Conservation (phyloP, 1,140 invertebrate genomes). For the Drosophila nikananu region DNA sequence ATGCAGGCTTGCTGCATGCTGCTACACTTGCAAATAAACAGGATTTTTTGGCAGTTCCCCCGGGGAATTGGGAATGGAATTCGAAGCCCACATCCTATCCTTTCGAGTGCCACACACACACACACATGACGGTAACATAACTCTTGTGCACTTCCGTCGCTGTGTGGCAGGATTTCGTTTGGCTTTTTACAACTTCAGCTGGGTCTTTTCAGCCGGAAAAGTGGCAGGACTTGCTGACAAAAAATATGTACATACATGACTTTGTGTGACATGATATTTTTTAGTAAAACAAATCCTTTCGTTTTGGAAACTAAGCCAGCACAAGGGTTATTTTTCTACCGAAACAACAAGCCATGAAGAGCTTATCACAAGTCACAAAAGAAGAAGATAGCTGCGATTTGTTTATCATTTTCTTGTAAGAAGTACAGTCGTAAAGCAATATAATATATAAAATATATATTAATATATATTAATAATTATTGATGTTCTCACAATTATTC, state of each 20-base stretch:
- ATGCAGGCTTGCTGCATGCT: background rate
- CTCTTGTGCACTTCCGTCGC: slow-evolving; percentile 12
- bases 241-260: slow-evolving; percentile 12
- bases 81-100: slow-evolving; percentile 10
- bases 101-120: background rate
- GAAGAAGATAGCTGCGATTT: background rate
- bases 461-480: too few relatives aligned
- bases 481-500: too few relatives aligned
- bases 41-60: slow-evolving; percentile 34
- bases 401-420: background rate
- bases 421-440: background rate
- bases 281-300: background rate
- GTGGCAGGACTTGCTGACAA: slow-evolving; percentile 5
- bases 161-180: slow-evolving; percentile 7
- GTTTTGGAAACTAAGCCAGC: background rate
- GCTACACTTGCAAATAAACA: slow-evolving; percentile 33
- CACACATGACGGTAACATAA: slow-evolving; percentile 2
- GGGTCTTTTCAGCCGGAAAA: slow-evolving; percentile 17
- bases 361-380: background rate
- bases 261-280: slow-evolving; percentile 1
- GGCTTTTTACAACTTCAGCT: slow-evolving; percentile 6
- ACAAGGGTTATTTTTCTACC: too few relatives aligned
- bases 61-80: slow-evolving; percentile 24
- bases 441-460: too few relatives aligned
- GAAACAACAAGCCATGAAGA: background rate